phyloP scores from a whole-genome alignment of 92 coral and sea anemone genomes.

The Actinostola sp. region DNA sequence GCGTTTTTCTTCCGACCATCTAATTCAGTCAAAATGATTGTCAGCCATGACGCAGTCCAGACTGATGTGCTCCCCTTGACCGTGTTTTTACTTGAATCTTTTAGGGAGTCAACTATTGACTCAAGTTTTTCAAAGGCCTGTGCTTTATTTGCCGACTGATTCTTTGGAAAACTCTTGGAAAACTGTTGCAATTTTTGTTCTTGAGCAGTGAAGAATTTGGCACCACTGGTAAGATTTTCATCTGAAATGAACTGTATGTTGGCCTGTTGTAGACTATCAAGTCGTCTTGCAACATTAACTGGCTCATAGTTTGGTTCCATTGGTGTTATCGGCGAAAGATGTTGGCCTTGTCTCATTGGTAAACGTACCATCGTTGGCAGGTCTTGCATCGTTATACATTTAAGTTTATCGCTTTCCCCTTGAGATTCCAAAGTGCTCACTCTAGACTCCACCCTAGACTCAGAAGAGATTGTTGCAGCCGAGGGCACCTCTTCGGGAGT shows the following conservation, averaged over 20 bases:
- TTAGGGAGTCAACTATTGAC: not conserved
- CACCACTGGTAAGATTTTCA: not conserved
- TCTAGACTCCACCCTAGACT: too few relatives aligned
- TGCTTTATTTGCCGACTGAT: too few relatives aligned
- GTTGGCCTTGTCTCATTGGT: not conserved
- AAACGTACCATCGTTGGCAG: not conserved
- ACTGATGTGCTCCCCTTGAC: not conserved
- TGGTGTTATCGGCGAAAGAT: not conserved
- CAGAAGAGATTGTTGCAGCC: too few relatives aligned
- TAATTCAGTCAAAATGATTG: not conserved
- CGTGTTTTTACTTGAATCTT: not conserved
- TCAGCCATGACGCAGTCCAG: not conserved
- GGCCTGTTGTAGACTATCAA: not conserved
- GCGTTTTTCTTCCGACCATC: not conserved
- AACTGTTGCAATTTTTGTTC: too few relatives aligned
- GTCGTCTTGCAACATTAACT: not conserved
- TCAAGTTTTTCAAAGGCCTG: not conserved
- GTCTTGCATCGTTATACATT: not conserved
- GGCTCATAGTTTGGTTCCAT: not conserved
- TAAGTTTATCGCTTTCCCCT: too few relatives aligned
- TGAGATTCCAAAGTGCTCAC: too few relatives aligned
- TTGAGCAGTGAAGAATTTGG: not conserved
- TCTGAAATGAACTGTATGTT: conserved; percentile 2
- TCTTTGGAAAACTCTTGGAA: too few relatives aligned
- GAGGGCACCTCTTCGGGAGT: too few relatives aligned